These are phyloP conservation scores for Hypselothyrea guttata DNA, from an alignment of 2,888 invertebrate species.

Conservation along the genomic window DNA sequence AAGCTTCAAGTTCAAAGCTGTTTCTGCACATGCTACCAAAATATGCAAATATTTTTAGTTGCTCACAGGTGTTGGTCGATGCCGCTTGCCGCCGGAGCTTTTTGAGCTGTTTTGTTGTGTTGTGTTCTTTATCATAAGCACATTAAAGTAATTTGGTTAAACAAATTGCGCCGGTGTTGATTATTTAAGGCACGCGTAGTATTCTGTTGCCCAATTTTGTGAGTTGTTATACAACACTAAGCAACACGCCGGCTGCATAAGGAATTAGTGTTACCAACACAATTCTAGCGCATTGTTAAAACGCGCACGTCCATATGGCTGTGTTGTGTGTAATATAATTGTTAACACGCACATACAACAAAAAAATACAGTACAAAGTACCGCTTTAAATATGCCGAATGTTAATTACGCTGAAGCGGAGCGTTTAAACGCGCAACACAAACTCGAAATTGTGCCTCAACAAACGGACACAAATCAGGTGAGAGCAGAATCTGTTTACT, in stretches of 20 bases:
- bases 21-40: too few relatives aligned
- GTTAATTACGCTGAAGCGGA: slow-evolving; percentile 44
- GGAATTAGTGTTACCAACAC: slow-evolving; percentile 21
- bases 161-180: slow-evolving; percentile 22
- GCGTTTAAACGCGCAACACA: slow-evolving; percentile 52
- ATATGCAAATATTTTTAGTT: slow-evolving; percentile 25
- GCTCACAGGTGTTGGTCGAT: slow-evolving; percentile 26
- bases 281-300: slow-evolving; percentile 20
- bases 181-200: slow-evolving; percentile 15
- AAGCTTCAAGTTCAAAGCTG: too few relatives aligned
- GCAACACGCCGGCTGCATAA: slow-evolving; percentile 29
- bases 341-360: slow-evolving; percentile 17
- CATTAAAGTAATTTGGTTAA: slow-evolving; percentile 21
- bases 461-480: slow-evolving; percentile 64
- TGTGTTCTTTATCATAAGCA: slow-evolving; percentile 2
- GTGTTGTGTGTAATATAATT: slow-evolving; percentile 21
- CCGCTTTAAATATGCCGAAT: slow-evolving; percentile 43
- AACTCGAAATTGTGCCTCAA: slow-evolving; percentile 52
- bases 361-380: slow-evolving; percentile 5
- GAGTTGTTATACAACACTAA: slow-evolving; percentile 62
- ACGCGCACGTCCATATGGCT: slow-evolving; percentile 24
- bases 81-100: slow-evolving; percentile 2
- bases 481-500: slow-evolving; percentile 35
- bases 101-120: not conserved
- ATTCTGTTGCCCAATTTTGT: slow-evolving; percentile 8